Conservation (phyloP, 2,113 vertebrate genomes). For the Rhegmatorhina hoffmannsi region DNA sequence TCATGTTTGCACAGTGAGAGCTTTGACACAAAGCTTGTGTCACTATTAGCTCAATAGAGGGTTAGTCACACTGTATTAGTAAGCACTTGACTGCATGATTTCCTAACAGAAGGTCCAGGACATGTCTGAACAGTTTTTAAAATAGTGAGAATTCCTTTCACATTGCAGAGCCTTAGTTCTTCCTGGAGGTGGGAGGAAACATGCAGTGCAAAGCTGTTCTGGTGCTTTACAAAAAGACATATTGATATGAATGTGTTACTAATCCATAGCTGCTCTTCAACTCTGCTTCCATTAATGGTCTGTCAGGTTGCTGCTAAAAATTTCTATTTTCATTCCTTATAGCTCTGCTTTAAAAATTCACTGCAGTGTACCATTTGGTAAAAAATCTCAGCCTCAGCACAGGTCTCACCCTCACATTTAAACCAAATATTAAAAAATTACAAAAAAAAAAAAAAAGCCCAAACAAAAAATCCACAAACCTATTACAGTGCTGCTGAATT, state of each 20-base stretch:
- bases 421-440: not conserved
- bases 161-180: not conserved
- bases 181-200: slow-evolving; percentile 17
- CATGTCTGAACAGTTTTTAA: slow-evolving; percentile 52
- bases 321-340: not conserved
- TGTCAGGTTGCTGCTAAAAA: slow-evolving; percentile 8
- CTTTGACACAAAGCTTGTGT: slow-evolving; percentile 35
- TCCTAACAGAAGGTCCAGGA: slow-evolving; percentile 36
- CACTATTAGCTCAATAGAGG: slow-evolving; percentile 16
- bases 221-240: not conserved
- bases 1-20: slow-evolving; percentile 22
- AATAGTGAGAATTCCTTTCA: slow-evolving; percentile 42
- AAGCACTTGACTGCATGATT: slow-evolving; percentile 24
- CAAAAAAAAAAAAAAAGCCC: not conserved
- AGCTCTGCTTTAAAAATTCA: not conserved
- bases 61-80: slow-evolving; percentile 45
- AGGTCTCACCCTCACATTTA: not conserved
- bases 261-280: not conserved
- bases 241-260: not conserved
- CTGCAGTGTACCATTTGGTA: not conserved
- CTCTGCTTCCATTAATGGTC: not conserved
- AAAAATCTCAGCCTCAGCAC: not conserved
- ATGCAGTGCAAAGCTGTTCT: not conserved
- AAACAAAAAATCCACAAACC: not conserved
- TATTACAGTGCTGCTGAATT: not conserved